A percentile compares a stretch with the other conserved stretches of the same genome.
These are phyloP conservation scores for Seriola dumerili DNA, from an alignment of 2,113 vertebrate genomes.

Conservation along the genomic window DNA sequence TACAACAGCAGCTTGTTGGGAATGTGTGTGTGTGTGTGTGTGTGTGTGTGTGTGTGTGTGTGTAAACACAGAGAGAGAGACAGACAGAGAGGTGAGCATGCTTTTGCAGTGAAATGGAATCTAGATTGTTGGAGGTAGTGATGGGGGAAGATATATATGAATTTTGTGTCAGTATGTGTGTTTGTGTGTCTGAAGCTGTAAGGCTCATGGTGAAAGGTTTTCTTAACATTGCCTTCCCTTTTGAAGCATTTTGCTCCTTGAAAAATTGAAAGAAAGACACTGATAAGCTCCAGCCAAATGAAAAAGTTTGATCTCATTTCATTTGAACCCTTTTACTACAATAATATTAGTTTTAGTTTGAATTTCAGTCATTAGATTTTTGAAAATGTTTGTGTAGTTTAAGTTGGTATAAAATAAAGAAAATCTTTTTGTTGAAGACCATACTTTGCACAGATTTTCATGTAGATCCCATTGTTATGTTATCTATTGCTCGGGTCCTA, in stretches of 20 bases:
- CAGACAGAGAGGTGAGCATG: not conserved
- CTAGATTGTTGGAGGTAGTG: constrained; percentile 1
- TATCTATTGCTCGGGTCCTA: not conserved
- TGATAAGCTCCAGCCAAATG: not conserved
- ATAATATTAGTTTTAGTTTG: not conserved
- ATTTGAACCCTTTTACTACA: not conserved
- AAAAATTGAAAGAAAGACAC: not conserved
- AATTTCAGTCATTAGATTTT: not conserved
- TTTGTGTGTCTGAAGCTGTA: not conserved
- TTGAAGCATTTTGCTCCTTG: not conserved
- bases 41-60: not conserved
- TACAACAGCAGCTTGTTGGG: constrained; percentile 71
- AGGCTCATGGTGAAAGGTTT: not conserved
- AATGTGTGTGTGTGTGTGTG: constrained; percentile 34
- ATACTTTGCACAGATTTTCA: not conserved
- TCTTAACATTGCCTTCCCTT: not conserved
- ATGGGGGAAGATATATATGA: not conserved
- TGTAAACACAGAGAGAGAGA: not conserved
- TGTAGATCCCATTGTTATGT: not conserved
- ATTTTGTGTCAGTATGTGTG: constrained; percentile 13
- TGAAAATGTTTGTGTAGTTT: not conserved
- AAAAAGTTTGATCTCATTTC: not conserved
- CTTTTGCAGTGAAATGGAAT: constrained; percentile 27
- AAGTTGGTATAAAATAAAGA: too few species aligned
- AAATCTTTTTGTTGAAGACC: too few species aligned